A percentile compares a stretch with the other conserved stretches of the same genome.
Evolutionary conservation across 2,113 vertebrate species (phyloP).

Genomic region (Sorex araneus): DNA sequence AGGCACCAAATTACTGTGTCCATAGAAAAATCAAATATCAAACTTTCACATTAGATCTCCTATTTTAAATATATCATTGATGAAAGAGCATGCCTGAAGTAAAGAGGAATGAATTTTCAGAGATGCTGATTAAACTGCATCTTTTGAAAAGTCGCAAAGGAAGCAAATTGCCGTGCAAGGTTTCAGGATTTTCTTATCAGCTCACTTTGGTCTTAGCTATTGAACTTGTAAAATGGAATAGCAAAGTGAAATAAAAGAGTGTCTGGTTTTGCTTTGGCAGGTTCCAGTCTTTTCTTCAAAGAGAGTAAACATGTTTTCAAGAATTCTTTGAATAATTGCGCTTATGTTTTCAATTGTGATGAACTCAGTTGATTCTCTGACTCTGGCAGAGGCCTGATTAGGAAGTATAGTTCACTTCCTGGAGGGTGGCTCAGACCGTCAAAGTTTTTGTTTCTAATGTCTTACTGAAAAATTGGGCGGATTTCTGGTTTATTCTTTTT

Average conservation of each 20-base stretch:
- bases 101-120: background rate
- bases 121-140: background rate
- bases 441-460: conserved; percentile 76
- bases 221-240: conserved; percentile 77
- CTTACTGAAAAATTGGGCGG: conserved; percentile 33
- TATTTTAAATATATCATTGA: conserved; percentile 6
- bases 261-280: conserved; percentile 81
- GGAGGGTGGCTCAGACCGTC: conserved; percentile 45
- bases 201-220: conserved; percentile 60
- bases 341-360: conserved; percentile 82
- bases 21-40: conserved; percentile 16
- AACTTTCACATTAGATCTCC: conserved; percentile 34
- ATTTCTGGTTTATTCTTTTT: background rate
- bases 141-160: conserved; percentile 49
- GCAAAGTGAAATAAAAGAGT: conserved; percentile 76
- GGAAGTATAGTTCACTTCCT: conserved; percentile 75
- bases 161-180: conserved; percentile 36
- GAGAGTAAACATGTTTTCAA: conserved; percentile 80
- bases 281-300: conserved; percentile 73
- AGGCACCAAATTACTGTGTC: conserved; percentile 12
- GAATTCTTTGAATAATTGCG: conserved; percentile 78
- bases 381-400: conserved; percentile 75
- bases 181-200: conserved; percentile 81
- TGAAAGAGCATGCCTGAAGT: conserved; percentile 1
- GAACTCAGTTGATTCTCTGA: conserved; percentile 71